Conservation (phyloP, 2,113 vertebrate species). For the Morphnarchus princeps region DNA sequence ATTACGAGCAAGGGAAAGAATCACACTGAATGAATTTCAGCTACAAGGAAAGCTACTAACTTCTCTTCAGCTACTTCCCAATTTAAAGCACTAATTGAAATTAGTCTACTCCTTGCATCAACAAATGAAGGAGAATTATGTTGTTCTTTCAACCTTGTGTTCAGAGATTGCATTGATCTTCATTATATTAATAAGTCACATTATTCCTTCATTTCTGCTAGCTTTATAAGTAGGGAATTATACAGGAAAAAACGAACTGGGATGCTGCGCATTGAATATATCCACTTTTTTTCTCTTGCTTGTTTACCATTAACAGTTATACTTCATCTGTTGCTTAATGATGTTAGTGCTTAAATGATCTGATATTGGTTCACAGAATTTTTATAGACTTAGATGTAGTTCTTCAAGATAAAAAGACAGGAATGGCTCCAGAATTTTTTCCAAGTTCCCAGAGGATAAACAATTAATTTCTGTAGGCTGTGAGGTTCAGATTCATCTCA, state of each 20-base stretch:
- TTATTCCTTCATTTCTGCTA: neutral
- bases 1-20: neutral
- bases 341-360: neutral
- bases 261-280: neutral
- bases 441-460: neutral
- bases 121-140: neutral
- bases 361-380: neutral
- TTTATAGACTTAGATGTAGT: neutral
- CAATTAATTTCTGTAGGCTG: neutral
- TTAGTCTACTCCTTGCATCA: neutral
- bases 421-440: neutral
- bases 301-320: neutral
- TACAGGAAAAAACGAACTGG: neutral
- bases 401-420: neutral
- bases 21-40: neutral
- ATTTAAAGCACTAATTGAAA: neutral
- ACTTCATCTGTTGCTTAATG: neutral
- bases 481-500: neutral
- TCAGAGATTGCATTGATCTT: slow-evolving; percentile 15
- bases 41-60: neutral
- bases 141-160: neutral
- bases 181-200: slow-evolving; percentile 6
- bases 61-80: neutral
- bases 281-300: neutral
- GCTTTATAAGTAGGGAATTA: neutral